A percentile compares a stretch with the other conserved stretches of the same genome.
Conservation (phyloP, 1,140 invertebrate genomes). For the Hylaeus anthracinus region DNA sequence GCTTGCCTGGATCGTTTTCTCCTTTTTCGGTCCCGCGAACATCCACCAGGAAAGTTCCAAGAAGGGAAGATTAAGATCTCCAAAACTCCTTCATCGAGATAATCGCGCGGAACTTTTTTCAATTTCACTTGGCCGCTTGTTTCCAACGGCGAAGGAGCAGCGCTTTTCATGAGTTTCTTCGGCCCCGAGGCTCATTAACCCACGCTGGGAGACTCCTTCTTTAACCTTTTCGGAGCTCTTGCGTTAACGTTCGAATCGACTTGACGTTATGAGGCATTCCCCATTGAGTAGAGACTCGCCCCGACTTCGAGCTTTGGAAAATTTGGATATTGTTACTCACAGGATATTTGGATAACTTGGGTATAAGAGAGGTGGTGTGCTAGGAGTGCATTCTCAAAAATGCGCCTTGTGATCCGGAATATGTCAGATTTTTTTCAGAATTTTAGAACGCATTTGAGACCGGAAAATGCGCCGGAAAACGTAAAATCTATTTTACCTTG, state of each 20-base stretch:
- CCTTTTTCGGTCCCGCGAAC: not conserved
- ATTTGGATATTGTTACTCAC: not conserved
- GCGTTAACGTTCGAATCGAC: not conserved
- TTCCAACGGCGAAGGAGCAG: not conserved
- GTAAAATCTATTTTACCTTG: too few species aligned
- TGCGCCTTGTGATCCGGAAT: too few species aligned
- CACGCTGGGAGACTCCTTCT: not conserved
- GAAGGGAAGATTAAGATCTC: constrained; percentile 21
- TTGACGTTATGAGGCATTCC: not conserved
- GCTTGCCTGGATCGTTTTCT: not conserved
- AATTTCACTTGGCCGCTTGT: constrained; percentile 19
- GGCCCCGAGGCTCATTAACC: constrained; percentile 15
- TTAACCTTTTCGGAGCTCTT: not conserved
- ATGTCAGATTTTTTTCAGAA: too few species aligned
- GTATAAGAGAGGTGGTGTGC: too few species aligned
- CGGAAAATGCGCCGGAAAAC: too few species aligned
- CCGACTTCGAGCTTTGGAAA: not conserved
- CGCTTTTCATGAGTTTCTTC: not conserved
- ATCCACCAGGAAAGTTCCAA: not conserved
- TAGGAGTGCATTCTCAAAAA: too few species aligned
- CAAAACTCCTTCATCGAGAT: constrained; percentile 22
- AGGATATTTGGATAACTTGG: too few species aligned
- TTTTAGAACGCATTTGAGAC: too few species aligned
- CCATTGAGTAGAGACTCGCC: not conserved
- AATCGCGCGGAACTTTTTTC: constrained; percentile 41